Percentiles rank a stretch among this genome's conserved stretches.
These are phyloP conservation scores for Anarrhichthys ocellatus DNA, from an alignment of 2,113 vertebrate species.

Conservation along the genomic window DNA sequence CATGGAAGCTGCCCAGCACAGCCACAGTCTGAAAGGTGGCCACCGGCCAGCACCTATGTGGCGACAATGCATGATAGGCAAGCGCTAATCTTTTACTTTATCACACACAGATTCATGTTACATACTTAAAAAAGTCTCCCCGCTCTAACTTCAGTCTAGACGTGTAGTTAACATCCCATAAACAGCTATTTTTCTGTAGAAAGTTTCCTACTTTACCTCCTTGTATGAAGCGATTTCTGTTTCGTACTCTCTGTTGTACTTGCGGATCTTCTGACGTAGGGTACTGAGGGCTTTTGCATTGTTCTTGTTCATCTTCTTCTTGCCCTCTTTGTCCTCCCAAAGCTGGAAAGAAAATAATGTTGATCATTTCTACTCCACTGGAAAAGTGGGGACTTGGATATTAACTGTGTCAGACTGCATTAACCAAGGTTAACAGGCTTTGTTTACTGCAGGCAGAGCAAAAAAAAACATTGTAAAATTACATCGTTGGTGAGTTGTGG, in stretches of 20 bases:
- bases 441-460: neutral
- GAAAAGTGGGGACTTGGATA: neutral
- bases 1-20: neutral
- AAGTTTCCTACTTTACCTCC: conserved; percentile 81
- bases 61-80: neutral
- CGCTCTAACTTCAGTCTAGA: neutral
- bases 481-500: neutral
- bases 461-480: neutral
- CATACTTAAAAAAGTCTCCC: neutral
- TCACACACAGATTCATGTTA: neutral
- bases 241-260: conserved; percentile 93
- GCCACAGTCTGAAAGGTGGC: no score
- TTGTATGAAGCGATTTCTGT: conserved; percentile 87
- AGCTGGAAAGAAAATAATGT: conserved; percentile 76
- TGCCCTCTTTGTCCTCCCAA: conserved; percentile 94
- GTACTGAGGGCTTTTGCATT: conserved; percentile 93
- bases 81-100: neutral
- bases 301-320: conserved; percentile 97
- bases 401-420: neutral
- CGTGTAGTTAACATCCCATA: neutral
- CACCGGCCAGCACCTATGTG: neutral
- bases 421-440: neutral
- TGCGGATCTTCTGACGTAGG: conserved; percentile 92
- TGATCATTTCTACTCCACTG: neutral
- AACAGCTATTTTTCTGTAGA: neutral